These are phyloP conservation scores for Empis livida DNA, from an alignment of 2,888 invertebrate genomes.

Conservation along the genomic window DNA sequence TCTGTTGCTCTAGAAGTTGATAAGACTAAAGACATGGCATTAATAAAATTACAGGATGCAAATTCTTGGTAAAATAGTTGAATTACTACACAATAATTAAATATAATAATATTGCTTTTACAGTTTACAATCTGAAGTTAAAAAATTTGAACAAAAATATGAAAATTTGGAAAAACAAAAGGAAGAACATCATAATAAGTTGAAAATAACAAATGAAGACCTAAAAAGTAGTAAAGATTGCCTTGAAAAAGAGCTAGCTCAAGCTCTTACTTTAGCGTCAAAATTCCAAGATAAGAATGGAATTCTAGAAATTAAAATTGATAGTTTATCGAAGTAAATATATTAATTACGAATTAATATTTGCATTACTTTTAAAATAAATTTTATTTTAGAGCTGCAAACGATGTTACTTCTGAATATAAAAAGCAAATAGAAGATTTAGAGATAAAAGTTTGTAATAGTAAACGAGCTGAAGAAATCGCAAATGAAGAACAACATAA, in stretches of 20 bases:
- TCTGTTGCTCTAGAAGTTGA: slow-evolving; percentile 69
- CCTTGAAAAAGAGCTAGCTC: slow-evolving; percentile 58
- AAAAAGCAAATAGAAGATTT: slow-evolving; percentile 35
- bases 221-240: slow-evolving; percentile 41
- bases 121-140: neutral
- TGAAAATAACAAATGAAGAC: slow-evolving; percentile 31
- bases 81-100: neutral
- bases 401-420: slow-evolving; percentile 29
- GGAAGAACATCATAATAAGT: slow-evolving; percentile 17
- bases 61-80: slow-evolving; percentile 38
- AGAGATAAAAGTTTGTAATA: slow-evolving; percentile 28
- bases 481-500: slow-evolving; percentile 30
- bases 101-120: slow-evolving; percentile 11
- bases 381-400: slow-evolving; percentile 28
- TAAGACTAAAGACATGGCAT: slow-evolving; percentile 56
- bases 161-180: slow-evolving; percentile 19
- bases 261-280: slow-evolving; percentile 54
- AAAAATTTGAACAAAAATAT: slow-evolving; percentile 23
- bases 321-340: slow-evolving; percentile 24
- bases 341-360: neutral
- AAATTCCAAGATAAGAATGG: slow-evolving; percentile 53
- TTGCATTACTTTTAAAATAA: neutral
- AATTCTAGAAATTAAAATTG: slow-evolving; percentile 40
- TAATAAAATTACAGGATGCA: slow-evolving; percentile 50
- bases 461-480: slow-evolving; percentile 30